Conservation (phyloP, 2,888 invertebrate genomes). For the Microplitis deprimator region DNA sequence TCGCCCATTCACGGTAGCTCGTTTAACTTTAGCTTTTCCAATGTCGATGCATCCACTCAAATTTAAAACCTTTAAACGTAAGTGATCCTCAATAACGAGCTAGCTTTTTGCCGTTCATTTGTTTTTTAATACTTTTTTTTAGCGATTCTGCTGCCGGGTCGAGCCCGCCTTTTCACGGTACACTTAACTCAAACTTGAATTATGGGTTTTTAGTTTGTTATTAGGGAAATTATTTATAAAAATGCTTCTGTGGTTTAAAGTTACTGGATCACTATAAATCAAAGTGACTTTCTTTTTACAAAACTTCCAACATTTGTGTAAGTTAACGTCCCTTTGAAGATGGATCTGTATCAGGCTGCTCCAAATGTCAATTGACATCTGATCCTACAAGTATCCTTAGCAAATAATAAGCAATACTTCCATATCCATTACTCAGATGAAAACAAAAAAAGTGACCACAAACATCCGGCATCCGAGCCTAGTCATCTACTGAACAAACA, state of each 20-base stretch:
- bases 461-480: not conserved
- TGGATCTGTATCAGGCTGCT: no score
- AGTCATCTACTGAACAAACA: slow-evolving; percentile 33
- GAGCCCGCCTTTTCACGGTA: not conserved
- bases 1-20: not conserved
- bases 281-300: no score
- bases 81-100: slow-evolving; percentile 6
- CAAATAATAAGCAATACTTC: no score
- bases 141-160: not conserved
- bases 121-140: not conserved
- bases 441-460: not conserved
- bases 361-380: no score
- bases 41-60: slow-evolving; percentile 11
- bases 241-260: not conserved
- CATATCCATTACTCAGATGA: no score
- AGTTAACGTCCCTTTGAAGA: no score
- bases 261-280: not conserved
- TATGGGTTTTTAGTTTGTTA: not conserved
- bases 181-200: not conserved
- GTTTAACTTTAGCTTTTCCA: not conserved
- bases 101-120: not conserved
- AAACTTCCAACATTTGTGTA: no score
- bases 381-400: no score
- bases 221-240: not conserved
- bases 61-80: not conserved